These are phyloP conservation scores for Ganaspis brasiliensis DNA, from an alignment of 2,888 invertebrate species.

Conservation along the genomic window DNA sequence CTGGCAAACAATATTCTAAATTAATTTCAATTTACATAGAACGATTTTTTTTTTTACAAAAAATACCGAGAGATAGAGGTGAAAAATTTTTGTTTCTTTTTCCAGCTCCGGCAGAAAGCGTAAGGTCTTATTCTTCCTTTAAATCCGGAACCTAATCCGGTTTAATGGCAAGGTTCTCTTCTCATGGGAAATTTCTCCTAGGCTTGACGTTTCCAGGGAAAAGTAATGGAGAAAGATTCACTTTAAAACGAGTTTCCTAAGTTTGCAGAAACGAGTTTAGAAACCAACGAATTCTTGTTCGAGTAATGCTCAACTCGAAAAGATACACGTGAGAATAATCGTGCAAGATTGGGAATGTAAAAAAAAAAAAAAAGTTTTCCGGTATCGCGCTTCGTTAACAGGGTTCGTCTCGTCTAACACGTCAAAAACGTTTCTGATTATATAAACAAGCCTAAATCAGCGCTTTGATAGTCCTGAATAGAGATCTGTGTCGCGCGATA, in stretches of 20 bases:
- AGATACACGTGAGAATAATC: slow-evolving; percentile 30
- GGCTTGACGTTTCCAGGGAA: slow-evolving; percentile 27
- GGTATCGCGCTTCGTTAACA: slow-evolving; percentile 58
- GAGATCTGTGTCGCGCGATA: slow-evolving; percentile 77
- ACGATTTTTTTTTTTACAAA: not conserved
- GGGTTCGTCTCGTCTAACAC: slow-evolving; percentile 52
- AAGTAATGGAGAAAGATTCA: slow-evolving; percentile 35
- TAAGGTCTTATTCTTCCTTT: slow-evolving; percentile 15
- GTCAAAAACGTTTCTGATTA: slow-evolving; percentile 37
- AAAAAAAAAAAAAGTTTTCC: not conserved
- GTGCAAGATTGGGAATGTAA: not conserved
- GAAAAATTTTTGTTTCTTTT: not conserved
- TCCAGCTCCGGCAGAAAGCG: slow-evolving; percentile 19
- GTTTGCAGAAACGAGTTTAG: slow-evolving; percentile 19
- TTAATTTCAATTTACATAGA: not conserved
- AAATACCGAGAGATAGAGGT: not conserved
- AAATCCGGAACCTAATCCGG: slow-evolving; percentile 19
- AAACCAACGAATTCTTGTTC: slow-evolving; percentile 2
- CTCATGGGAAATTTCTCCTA: slow-evolving; percentile 35
- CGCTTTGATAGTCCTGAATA: slow-evolving; percentile 74
- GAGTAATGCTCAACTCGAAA: not conserved
- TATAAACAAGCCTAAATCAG: slow-evolving; percentile 59
- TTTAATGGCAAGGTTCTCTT: slow-evolving; percentile 37
- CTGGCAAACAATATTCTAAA: not conserved
- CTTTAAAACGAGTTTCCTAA: slow-evolving; percentile 18